phyloP scores from a whole-genome alignment of 2,888 invertebrate genomes.

The Pandemis cinnamomeana region DNA sequence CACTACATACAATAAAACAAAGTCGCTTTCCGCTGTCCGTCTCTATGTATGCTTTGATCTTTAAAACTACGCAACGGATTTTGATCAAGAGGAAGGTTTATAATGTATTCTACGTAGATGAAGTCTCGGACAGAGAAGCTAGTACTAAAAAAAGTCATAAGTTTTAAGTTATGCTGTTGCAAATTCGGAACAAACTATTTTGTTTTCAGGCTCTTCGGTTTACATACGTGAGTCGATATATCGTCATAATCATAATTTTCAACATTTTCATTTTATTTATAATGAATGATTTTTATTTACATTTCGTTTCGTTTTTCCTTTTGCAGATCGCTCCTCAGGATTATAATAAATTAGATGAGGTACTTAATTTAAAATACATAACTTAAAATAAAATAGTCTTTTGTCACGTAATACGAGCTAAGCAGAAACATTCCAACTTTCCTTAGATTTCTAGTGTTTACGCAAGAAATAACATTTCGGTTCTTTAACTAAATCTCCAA shows the following conservation, averaged over 20 bases:
- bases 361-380: not conserved
- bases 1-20: too few relatives aligned
- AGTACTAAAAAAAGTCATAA: not conserved
- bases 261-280: not conserved
- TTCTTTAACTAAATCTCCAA: too few relatives aligned
- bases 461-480: too few relatives aligned
- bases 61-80: too few relatives aligned
- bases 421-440: too few relatives aligned
- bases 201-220: slow-evolving; percentile 57
- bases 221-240: slow-evolving; percentile 57
- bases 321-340: slow-evolving; percentile 16
- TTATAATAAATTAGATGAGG: not conserved
- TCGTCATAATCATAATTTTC: not conserved
- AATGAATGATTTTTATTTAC: not conserved
- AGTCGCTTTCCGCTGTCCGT: too few relatives aligned
- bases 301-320: not conserved
- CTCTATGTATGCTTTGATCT: too few relatives aligned
- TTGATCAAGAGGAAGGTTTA: too few relatives aligned
- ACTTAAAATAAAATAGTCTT: not conserved
- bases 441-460: too few relatives aligned
- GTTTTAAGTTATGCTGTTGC: not conserved
- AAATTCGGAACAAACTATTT: slow-evolving; percentile 14
- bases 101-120: too few relatives aligned
- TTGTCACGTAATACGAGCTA: not conserved
- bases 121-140: too few relatives aligned